These are phyloP conservation scores for Lucilia cuprina DNA, from an alignment of 1,140 invertebrate species.

Conservation along the genomic window DNA sequence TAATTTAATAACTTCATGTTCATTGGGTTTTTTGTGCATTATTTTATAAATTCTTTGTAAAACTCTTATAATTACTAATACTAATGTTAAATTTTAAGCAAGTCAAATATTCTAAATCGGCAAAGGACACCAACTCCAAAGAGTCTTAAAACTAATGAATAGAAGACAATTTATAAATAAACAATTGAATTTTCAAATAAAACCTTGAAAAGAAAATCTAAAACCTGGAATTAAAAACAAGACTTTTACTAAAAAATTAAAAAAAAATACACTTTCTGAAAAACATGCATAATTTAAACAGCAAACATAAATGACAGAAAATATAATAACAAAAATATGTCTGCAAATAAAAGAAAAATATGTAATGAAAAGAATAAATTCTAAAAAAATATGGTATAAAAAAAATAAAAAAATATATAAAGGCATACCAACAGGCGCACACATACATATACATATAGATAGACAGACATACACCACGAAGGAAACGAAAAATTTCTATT, in stretches of 20 bases:
- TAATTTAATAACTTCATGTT: too few relatives aligned
- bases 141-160: neutral
- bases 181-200: neutral
- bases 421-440: neutral
- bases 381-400: neutral
- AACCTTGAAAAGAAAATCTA: neutral
- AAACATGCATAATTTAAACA: neutral
- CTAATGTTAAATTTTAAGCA: neutral
- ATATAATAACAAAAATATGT: neutral
- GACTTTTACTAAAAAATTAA: neutral
- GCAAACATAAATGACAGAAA: constrained; percentile 13
- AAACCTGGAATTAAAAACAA: neutral
- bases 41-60: neutral
- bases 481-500: neutral
- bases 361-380: neutral
- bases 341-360: neutral
- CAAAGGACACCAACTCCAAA: neutral
- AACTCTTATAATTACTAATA: neutral
- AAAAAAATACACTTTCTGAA: neutral
- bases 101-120: neutral
- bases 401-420: neutral
- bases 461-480: neutral
- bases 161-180: neutral
- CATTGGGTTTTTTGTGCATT: neutral
- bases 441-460: too few relatives aligned